Percentiles rank a stretch among this genome's conserved stretches.
Conservation (phyloP, 2,113 vertebrate genomes). For the Oceanodroma tethys region DNA sequence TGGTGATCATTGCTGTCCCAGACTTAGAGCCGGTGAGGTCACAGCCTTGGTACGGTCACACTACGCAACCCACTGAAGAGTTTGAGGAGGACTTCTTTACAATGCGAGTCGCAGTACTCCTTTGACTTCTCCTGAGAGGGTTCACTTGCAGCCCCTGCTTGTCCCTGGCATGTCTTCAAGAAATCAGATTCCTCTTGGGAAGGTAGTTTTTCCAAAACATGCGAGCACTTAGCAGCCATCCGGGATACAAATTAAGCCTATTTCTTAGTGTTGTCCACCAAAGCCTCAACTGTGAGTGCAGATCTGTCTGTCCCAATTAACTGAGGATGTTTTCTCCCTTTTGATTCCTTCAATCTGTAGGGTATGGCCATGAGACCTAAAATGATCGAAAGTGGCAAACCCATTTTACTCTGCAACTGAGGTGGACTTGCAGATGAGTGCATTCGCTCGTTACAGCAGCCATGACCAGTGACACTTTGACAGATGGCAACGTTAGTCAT, state of each 20-base stretch:
- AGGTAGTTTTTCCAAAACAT: background rate
- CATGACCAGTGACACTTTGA: background rate
- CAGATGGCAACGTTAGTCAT: too few relatives aligned
- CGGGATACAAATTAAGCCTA: background rate
- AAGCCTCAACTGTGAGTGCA: background rate
- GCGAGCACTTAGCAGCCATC: background rate
- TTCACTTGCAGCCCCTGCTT: background rate
- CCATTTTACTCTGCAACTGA: background rate
- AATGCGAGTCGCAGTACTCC: background rate
- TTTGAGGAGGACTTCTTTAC: fast-evolving
- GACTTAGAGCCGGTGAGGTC: background rate
- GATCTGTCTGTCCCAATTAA: background rate
- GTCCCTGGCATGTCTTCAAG: background rate
- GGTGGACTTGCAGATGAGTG: background rate
- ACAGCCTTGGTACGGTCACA: background rate
- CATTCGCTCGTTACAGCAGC: background rate
- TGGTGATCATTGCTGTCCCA: fast-evolving
- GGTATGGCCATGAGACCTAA: background rate
- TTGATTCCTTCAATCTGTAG: background rate
- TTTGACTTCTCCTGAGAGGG: background rate
- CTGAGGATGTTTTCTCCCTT: background rate
- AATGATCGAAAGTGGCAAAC: background rate
- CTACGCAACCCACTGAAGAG: too few relatives aligned
- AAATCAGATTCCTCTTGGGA: background rate
- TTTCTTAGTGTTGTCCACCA: background rate